phyloP scores from a whole-genome alignment of 2,797 vertebrate species.

The Poliocrania exsul region DNA sequence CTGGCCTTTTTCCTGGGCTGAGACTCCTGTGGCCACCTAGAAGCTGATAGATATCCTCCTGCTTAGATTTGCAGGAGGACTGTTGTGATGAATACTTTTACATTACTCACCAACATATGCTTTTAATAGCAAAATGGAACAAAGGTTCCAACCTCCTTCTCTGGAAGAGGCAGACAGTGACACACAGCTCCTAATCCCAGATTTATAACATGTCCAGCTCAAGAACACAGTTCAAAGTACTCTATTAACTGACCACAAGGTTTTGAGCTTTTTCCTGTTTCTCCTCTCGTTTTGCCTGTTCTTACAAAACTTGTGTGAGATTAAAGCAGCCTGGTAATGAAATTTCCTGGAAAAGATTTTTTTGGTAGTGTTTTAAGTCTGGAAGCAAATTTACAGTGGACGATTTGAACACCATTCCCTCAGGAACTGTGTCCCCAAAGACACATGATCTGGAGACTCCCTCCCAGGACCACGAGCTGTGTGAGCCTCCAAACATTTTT shows the following conservation, averaged over 20 bases:
- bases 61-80: neutral
- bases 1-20: neutral
- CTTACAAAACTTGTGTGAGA: neutral
- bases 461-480: neutral
- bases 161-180: neutral
- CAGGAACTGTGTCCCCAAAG: neutral
- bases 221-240: neutral
- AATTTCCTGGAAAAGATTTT: neutral
- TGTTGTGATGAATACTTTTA: neutral
- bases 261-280: neutral
- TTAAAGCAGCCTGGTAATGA: neutral
- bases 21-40: neutral
- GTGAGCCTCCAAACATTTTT: neutral
- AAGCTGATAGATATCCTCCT: neutral
- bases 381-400: neutral
- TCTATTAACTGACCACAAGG: neutral
- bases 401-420: neutral
- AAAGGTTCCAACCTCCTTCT: neutral
- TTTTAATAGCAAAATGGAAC: slow-evolving; percentile 41
- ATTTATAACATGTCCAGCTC: neutral
- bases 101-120: slow-evolving; percentile 4
- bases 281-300: neutral
- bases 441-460: neutral
- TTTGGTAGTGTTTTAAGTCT: neutral
- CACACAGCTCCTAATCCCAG: neutral